Conservation (phyloP, 2,113 vertebrate genomes). For the Onychostruthus taczanowskii region DNA sequence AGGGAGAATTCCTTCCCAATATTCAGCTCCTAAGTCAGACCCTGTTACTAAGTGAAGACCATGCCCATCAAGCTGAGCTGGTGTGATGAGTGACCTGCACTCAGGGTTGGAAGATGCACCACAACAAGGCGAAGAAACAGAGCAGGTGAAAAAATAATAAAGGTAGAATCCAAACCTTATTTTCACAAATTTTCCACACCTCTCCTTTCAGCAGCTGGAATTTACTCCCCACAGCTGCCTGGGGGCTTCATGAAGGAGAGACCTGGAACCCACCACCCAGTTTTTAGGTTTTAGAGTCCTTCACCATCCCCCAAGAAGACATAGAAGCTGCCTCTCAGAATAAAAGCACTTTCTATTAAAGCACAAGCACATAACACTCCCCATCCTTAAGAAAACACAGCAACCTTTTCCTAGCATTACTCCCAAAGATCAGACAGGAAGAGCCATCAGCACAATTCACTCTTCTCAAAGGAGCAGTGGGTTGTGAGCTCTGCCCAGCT, state of each 20-base stretch:
- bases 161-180: not conserved
- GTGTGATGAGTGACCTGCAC: accelerated
- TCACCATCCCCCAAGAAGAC: accelerated
- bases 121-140: not conserved
- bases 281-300: not conserved
- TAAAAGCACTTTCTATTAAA: not conserved
- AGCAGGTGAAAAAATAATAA: not conserved
- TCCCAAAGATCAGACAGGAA: not conserved
- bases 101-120: not conserved
- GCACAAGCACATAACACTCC: not conserved
- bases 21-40: not conserved
- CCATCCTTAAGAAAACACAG: accelerated
- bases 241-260: not conserved
- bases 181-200: not conserved
- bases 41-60: not conserved
- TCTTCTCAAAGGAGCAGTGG: not conserved
- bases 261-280: not conserved
- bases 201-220: not conserved
- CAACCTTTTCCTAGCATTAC: accelerated
- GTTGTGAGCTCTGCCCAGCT: not conserved
- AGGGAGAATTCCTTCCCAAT: not conserved
- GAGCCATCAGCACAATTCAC: not conserved
- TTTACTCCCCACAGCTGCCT: not conserved
- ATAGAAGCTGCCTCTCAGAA: not conserved
- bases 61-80: not conserved